These are phyloP conservation scores for Panulirus ornatus DNA, from an alignment of 1,140 invertebrate genomes.

Conservation along the genomic window DNA sequence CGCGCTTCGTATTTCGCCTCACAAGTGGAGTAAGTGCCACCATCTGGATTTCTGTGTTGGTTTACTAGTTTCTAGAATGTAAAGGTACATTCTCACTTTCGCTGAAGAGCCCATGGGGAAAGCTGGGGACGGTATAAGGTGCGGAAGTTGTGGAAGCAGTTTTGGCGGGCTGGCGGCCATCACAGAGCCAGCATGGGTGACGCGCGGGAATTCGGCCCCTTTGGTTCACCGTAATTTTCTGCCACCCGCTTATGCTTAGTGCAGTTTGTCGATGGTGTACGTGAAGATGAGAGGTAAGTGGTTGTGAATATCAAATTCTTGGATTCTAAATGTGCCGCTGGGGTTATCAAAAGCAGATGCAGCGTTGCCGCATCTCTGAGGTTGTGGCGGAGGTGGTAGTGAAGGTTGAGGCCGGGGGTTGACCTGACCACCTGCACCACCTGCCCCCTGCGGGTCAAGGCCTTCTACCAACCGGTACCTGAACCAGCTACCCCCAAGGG, in stretches of 20 bases:
- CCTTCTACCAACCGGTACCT: neutral
- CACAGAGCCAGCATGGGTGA: slow-evolving; percentile 64
- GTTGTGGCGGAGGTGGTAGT: slow-evolving; percentile 35
- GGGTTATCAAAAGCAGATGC: slow-evolving; percentile 32
- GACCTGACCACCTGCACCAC: slow-evolving; percentile 23
- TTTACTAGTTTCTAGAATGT: slow-evolving; percentile 13
- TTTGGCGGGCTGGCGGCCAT: slow-evolving; percentile 72
- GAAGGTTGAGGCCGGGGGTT: slow-evolving; percentile 23
- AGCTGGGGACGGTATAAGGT: neutral
- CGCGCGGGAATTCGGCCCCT: slow-evolving; percentile 35
- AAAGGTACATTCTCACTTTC: neutral
- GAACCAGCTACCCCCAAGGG: neutral
- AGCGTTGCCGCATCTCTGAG: slow-evolving; percentile 53
- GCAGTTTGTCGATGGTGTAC: neutral
- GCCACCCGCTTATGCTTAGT: neutral
- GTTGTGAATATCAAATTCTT: neutral
- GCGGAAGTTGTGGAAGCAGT: slow-evolving; percentile 44
- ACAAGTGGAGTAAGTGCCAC: slow-evolving; percentile 58
- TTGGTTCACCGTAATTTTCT: neutral
- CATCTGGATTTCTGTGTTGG: neutral
- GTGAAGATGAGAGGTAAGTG: slow-evolving; percentile 27
- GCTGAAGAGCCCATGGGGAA: neutral
- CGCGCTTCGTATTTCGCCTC: slow-evolving; percentile 61
- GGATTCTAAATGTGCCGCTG: neutral
- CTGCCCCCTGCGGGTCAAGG: neutral